Base-by-base conservation (phyloP, 2,888 invertebrate genomes). In the Agonopterix arenella region DNA sequence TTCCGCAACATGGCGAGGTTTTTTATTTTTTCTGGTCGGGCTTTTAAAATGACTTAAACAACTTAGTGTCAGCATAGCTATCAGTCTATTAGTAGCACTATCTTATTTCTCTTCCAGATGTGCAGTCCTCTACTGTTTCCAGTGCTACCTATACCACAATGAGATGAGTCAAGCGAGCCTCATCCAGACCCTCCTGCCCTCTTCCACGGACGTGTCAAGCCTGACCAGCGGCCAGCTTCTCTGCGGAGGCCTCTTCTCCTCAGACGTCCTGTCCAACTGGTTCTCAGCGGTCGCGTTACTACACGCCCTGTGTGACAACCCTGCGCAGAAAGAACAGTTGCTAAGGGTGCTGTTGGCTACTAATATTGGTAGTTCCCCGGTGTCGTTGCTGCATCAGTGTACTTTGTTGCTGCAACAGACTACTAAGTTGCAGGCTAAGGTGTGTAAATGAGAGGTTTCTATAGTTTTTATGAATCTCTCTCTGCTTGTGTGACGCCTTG, bases 111-210 rank as follows among this genome's bases (percentile, higher is more conserved):
- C 8, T n/a, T 10, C 11, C 67, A 93, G 99, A 55, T 97, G 97
- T 76, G 96, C 99, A 0, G 98, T 99, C 2, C 92, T 99, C 1
- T 99, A 99, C 80, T 98, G 98, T 77, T 98, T 99, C 80, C 95
- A 99, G 88, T 98, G 97, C 75, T 99, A 96, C 77, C 89, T 99
- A 8, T 97, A 95, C 77, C 96, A 95, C 82, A 99, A 99, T 78
- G 96, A 97, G 73, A 90, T 93, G 36, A 96, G 96, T 2, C 98
- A 98, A 77, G 93, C 93, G 1, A 93, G 94, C 60, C 92, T 99
- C 2, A 94, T 99, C 1, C 96, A 97, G 72, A 98, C 98, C 0
- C 90, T 99, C 0, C 86, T 99, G 10, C 99, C 99, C 0, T 95
- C 96, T 1, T 92, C 95, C 36, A 91, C 94, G 0, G 96, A 96